phyloP scores from a whole-genome alignment of 64 coral and sea anemone genomes.

The Pocillopora verrucosa region DNA sequence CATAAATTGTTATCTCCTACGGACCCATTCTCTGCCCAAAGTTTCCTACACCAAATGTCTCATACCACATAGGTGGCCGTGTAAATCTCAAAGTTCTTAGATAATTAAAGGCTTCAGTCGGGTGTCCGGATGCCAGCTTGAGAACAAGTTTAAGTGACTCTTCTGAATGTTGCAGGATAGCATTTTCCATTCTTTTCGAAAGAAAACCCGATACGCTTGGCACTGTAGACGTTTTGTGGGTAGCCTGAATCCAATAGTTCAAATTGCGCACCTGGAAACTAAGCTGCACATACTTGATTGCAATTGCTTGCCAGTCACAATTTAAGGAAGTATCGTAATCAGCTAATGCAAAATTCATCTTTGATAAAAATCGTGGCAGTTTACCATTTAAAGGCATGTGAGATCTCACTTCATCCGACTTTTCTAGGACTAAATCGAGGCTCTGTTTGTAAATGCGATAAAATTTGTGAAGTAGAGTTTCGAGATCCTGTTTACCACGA shows the following conservation, averaged over 20 bases:
- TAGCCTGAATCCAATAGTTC: conserved; percentile 8
- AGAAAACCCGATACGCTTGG: conserved; percentile 55
- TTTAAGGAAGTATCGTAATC: conserved; percentile 36
- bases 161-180: conserved; percentile 34
- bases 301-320: conserved; percentile 58
- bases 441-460: conserved; percentile 32
- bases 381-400: background rate
- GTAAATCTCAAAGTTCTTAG: conserved; percentile 23
- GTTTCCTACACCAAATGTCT: conserved; percentile 24
- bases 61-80: conserved; percentile 34
- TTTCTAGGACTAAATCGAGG: background rate
- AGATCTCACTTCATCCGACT: conserved; percentile 34
- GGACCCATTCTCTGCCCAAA: background rate
- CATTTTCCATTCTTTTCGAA: conserved; percentile 38
- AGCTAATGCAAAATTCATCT: conserved; percentile 27
- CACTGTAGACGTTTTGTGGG: conserved; percentile 5
- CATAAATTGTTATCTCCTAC: too few species aligned
- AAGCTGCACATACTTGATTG: conserved; percentile 45
- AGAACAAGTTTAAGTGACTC: conserved; percentile 13
- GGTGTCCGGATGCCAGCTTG: background rate
- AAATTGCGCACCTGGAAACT: conserved; percentile 50
- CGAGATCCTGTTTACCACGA: background rate
- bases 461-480: background rate
- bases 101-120: background rate
- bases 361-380: conserved; percentile 15